Base-by-base conservation (phyloP, 2,888 invertebrate species). In the Rhamphomyia laevipes region DNA sequence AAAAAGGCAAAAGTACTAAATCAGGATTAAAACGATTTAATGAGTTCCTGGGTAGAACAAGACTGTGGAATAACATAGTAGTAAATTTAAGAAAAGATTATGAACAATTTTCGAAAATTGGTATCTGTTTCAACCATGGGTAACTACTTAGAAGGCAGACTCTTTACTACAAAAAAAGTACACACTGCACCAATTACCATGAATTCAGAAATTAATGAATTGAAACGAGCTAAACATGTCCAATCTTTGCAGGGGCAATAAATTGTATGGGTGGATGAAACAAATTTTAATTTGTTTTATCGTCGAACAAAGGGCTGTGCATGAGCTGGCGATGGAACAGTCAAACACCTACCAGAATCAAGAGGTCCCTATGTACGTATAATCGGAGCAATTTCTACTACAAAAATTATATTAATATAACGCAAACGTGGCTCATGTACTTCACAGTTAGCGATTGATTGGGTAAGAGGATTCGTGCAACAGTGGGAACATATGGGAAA, bases 201-300 rank as follows among this genome's bases (percentile, higher is more conserved):
- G n/a, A 35, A 35, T 35, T 35, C 35, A 35, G 35, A 35, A 35
- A n/a, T 35, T n/a, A 35, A 35, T 35, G 12, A 35, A 35, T 13
- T n/a, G 12, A 35, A 35, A 35, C 35, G 35, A 13, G 11, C 35
- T 35, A 12, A 35, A 13, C 12, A 35, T 35, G 35, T 35, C 12
- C 35, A 35, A 35, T 13, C 35, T 35, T 35, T 35, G 21, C 6
- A 21, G 6, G 21, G 21, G 21, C 3, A 47, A 35, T 44, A 52
- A 30, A 45, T 52, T 11, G 47, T 23, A 4, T 51, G 49, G 50
- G 44, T 50, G 1, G 50, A 43, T 16, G 50, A 50, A 13, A 50
- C 18, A 1, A 50, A 50, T 46, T 51, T 51, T 12, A 48, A 48
- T 31, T 43, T 49, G 18, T 51, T 49, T 21, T 49, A 46, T 30